Base-by-base conservation (phyloP, 2,113 vertebrate genomes). In the Heterotis niloticus region DNA sequence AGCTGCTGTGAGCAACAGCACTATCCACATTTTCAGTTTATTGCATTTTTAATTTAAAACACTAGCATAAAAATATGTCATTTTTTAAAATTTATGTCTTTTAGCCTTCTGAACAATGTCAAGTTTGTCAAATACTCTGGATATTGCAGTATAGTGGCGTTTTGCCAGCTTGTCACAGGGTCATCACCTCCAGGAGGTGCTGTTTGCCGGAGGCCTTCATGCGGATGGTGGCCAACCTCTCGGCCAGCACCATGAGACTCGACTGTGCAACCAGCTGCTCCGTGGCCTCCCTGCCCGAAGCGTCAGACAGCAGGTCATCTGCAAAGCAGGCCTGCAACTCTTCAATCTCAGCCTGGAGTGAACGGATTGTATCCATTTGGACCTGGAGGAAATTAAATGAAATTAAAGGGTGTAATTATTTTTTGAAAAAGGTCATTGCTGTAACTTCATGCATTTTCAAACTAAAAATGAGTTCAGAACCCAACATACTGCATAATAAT, bases 161-260 rank as follows among this genome's bases (percentile, higher is more conserved):
- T 20, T 56, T 14, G 52, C 34, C 74, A 18, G 59, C 26, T 20
- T 0, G 57, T 44, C 12, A 10, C 12, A 16, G 28, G 13, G 10
- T 11, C 1, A 10, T 5, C 86, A 98, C 98, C 94, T 99, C 98
- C 68, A 99, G 81, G 0, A 98, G 92, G 81, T 99, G 97, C 0
- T 94, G 86, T 82, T 96, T 98, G 70, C 97, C 96, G 0, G 95
- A 94, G 0, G 96, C 97, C 83, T 98, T 98, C 96, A 98, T 98
- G 82, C 90, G 92, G 88, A 99, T 98, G 52, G 98, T 99, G 83
- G 96, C 94, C 96, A 98, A 98, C 13, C 97, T 87, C 82, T 98
- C 96, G 0, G 93, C 96, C 79, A 99, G 85, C 60, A 98, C 96
- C 0, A 93, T 98, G 34, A 99, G 95, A 0, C 96, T 98, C 51